Evolutionary conservation across 2,113 vertebrate genomes (phyloP).

Genomic region (Heptranchias perlo): DNA sequence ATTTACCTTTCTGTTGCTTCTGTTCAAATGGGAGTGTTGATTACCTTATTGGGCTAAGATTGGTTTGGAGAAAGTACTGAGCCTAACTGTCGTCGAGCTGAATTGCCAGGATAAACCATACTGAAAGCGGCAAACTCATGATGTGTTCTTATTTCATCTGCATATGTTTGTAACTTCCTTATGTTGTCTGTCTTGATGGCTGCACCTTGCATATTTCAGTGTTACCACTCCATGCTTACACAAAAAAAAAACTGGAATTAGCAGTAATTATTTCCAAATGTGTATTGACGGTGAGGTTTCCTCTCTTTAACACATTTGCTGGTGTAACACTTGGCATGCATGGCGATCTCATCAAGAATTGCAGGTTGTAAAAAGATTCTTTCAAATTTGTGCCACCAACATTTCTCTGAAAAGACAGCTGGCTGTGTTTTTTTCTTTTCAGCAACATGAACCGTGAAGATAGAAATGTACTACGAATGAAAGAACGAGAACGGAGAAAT

Average conservation of each 20-base stretch:
- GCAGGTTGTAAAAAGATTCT: neutral
- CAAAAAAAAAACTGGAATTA: neutral
- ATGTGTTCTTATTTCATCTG: neutral
- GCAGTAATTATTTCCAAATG: neutral
- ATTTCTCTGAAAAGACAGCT: constrained; percentile 33
- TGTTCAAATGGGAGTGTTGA: neutral
- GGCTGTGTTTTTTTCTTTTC: constrained; percentile 58
- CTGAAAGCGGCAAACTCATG: neutral
- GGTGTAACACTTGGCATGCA: neutral
- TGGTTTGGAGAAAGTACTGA: neutral
- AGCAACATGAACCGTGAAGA: constrained; percentile 99
- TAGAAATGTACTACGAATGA: constrained; percentile 99
- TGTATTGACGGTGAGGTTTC: neutral
- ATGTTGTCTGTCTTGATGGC: neutral
- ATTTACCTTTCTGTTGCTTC: neutral
- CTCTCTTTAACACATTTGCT: neutral
- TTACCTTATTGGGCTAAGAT: neutral
- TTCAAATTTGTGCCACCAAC: neutral
- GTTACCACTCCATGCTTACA: neutral
- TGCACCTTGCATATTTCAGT: neutral
- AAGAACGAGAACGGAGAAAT: constrained; percentile 84
- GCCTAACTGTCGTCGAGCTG: neutral
- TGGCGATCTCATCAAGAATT: neutral
- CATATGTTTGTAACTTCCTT: too few species aligned
- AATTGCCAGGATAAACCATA: neutral